Percentiles rank a stretch among this genome's conserved stretches.
Evolutionary conservation across 2,888 invertebrate species (phyloP).

Genomic region (Acanthosepion pharaonis): DNA sequence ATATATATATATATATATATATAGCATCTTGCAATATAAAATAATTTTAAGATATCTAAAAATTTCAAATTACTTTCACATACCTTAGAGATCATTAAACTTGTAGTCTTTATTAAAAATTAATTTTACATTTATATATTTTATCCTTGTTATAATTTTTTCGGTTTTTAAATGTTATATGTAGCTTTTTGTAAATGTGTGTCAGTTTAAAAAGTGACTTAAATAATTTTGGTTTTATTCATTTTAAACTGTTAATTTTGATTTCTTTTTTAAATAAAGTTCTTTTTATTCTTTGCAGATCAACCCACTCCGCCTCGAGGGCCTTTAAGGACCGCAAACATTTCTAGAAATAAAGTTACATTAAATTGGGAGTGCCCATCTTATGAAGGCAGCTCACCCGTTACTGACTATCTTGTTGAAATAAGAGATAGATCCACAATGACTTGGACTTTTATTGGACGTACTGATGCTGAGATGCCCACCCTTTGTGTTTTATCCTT

Average conservation of each 20-base stretch:
- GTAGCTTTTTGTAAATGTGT: slow-evolving; percentile 46
- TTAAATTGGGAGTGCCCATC: slow-evolving; percentile 74
- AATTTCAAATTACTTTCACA: not conserved
- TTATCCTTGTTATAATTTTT: not conserved
- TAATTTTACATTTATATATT: not conserved
- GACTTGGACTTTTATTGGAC: slow-evolving; percentile 69
- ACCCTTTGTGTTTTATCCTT: slow-evolving; percentile 76
- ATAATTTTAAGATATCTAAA: not conserved
- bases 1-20: not conserved
- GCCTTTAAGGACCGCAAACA: slow-evolving; percentile 69
- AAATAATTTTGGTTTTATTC: not conserved
- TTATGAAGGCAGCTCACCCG: slow-evolving; percentile 73
- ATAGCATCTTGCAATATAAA: too few relatives aligned
- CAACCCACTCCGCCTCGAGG: slow-evolving; percentile 70
- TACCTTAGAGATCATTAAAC: not conserved
- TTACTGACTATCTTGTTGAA: slow-evolving; percentile 72
- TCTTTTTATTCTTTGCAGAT: slow-evolving; percentile 58
- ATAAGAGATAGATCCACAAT: slow-evolving; percentile 67
- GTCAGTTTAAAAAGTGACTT: not conserved
- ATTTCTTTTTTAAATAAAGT: not conserved
- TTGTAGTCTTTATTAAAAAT: not conserved
- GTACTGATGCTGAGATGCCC: slow-evolving; percentile 63
- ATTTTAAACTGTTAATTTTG: not conserved
- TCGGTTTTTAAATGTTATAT: not conserved
- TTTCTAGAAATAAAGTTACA: slow-evolving; percentile 72